Percentiles rank a stretch among this genome's conserved stretches.
Evolutionary conservation across 2,113 vertebrate genomes (phyloP).

Genomic region (Tragelaphus strepsiceros): DNA sequence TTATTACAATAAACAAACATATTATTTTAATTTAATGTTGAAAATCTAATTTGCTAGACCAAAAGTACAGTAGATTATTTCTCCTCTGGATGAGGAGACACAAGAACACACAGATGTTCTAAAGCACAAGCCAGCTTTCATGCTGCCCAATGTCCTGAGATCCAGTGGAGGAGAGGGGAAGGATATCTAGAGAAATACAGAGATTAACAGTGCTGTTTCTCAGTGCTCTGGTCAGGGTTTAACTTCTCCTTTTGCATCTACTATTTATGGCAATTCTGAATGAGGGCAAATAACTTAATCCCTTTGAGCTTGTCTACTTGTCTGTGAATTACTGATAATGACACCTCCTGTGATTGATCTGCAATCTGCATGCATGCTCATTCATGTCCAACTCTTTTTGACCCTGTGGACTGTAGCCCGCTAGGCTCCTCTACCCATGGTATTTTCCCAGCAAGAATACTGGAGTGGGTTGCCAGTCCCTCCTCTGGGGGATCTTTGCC

Average conservation of each 20-base stretch:
- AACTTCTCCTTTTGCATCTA: neutral
- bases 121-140: neutral
- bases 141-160: neutral
- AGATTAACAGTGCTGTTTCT: neutral
- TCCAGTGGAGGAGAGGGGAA: neutral
- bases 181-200: neutral
- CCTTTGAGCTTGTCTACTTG: neutral
- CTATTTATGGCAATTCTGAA: neutral
- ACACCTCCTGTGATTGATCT: neutral
- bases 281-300: neutral
- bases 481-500: neutral
- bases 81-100: neutral
- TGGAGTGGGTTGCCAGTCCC: neutral
- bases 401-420: neutral
- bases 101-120: neutral
- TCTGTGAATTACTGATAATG: neutral
- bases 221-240: neutral
- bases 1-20: neutral
- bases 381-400: neutral
- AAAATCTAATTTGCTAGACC: neutral
- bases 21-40: neutral
- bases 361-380: neutral
- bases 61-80: neutral
- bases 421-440: neutral
- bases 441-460: neutral